A percentile compares a stretch with the other conserved stretches of the same genome.
These are phyloP conservation scores for Rhaphigaster nebulosa DNA, from an alignment of 2,888 invertebrate species.

Conservation along the genomic window DNA sequence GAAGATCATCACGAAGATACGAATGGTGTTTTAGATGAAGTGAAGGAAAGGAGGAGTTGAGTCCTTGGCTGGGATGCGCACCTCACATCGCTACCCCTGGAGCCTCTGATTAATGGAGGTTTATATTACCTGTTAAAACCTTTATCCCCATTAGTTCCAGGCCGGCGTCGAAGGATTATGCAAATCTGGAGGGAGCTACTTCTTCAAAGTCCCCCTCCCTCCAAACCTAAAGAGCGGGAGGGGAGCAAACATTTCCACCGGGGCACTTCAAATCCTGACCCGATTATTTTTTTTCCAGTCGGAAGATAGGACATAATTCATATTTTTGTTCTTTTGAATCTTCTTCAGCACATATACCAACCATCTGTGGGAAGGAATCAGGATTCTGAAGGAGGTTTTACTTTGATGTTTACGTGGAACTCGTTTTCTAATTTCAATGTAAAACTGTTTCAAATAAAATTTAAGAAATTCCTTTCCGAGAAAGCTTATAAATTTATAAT, in stretches of 20 bases:
- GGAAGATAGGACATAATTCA: background rate
- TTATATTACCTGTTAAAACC: conserved; percentile 59
- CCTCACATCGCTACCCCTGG: background rate
- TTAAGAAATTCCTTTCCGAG: background rate
- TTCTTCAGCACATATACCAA: background rate
- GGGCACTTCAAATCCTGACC: background rate
- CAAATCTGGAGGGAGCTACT: conserved; percentile 50
- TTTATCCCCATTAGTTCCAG: conserved; percentile 59
- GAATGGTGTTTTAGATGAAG: background rate
- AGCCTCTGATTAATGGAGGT: conserved; percentile 55
- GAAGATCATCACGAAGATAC: too few relatives aligned
- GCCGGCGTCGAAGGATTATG: conserved; percentile 45
- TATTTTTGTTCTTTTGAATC: background rate
- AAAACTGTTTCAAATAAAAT: background rate
- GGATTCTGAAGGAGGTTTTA: background rate
- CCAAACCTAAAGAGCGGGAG: background rate
- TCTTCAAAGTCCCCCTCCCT: conserved; percentile 40
- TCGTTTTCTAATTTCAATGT: background rate
- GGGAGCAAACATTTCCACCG: conserved; percentile 42
- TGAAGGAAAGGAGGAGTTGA: background rate
- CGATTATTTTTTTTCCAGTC: background rate
- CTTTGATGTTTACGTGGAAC: background rate
- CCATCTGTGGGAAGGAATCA: background rate
- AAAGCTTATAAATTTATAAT: background rate
- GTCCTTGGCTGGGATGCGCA: background rate